These are phyloP conservation scores for Galleria mellonella DNA, from an alignment of 1,140 invertebrate species.

Conservation along the genomic window DNA sequence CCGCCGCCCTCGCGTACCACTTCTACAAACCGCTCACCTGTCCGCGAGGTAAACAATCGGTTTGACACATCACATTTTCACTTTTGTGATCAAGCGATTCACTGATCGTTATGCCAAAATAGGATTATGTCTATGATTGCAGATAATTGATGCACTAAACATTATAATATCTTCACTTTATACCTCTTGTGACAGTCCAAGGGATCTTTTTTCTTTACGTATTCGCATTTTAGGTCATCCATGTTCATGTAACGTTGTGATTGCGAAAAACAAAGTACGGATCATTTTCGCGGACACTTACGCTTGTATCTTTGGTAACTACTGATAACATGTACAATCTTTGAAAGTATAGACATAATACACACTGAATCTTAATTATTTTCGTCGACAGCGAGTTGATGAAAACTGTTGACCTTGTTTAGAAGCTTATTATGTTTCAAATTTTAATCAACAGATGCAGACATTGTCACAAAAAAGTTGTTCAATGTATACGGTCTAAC, in stretches of 20 bases:
- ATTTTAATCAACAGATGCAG: constrained; percentile 75
- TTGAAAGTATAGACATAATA: constrained; percentile 45
- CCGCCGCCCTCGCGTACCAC: constrained; percentile 61
- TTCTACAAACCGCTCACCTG: constrained; percentile 70
- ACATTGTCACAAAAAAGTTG: constrained; percentile 72
- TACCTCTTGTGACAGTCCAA: constrained; percentile 57
- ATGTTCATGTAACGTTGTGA: constrained; percentile 75
- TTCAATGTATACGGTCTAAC: constrained; percentile 23
- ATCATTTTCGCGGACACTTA: constrained; percentile 69
- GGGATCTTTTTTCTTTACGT: constrained; percentile 72
- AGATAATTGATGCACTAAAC: constrained; percentile 43
- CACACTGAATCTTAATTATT: constrained; percentile 65
- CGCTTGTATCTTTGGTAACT: constrained; percentile 50
- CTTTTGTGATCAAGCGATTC: constrained; percentile 62
- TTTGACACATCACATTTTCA: constrained; percentile 76
- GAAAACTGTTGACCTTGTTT: constrained; percentile 76
- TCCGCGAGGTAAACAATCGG: constrained; percentile 74
- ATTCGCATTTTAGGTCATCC: constrained; percentile 75
- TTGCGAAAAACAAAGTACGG: constrained; percentile 73
- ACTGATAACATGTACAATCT: constrained; percentile 43
- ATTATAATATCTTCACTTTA: constrained; percentile 57
- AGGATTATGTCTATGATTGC: constrained; percentile 47
- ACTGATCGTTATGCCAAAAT: constrained; percentile 48
- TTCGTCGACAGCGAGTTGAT: constrained; percentile 67
- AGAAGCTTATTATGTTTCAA: constrained; percentile 75